Percentiles rank a stretch among this genome's conserved stretches.
These are phyloP conservation scores for Arion vulgaris DNA, from an alignment of 1,140 invertebrate genomes.

Conservation along the genomic window DNA sequence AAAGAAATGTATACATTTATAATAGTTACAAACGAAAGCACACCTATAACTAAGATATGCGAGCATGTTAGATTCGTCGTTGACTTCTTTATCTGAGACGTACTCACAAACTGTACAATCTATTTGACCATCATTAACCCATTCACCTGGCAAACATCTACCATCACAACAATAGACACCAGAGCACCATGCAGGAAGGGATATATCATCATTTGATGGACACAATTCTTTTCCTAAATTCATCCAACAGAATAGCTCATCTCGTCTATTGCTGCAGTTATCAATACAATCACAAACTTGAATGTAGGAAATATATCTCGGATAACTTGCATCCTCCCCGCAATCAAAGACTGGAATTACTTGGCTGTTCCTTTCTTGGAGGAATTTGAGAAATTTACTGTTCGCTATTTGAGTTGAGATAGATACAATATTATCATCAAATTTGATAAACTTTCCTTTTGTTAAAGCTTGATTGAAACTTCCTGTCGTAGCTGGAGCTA, in stretches of 20 bases:
- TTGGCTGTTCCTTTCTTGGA: background rate
- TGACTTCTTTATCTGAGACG: background rate
- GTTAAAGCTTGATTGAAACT: background rate
- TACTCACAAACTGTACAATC: background rate
- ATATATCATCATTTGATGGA: no score
- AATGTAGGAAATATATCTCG: background rate
- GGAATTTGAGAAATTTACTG: background rate
- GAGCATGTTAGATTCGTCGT: background rate
- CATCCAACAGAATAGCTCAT: background rate
- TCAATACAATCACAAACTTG: background rate
- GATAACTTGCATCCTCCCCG: background rate
- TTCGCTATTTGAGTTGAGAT: background rate
- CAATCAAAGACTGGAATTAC: background rate
- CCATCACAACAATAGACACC: background rate
- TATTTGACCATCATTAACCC: background rate
- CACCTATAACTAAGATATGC: background rate
- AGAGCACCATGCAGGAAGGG: background rate
- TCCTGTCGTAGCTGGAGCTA: background rate
- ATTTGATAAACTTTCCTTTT: background rate
- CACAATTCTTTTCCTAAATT: no score
- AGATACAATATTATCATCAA: background rate
- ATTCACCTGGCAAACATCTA: background rate
- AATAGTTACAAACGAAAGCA: background rate
- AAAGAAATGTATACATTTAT: background rate
- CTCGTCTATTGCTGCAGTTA: background rate